Conservation (phyloP, 1,140 invertebrate genomes). For the Stegodyphus mimosarum region DNA sequence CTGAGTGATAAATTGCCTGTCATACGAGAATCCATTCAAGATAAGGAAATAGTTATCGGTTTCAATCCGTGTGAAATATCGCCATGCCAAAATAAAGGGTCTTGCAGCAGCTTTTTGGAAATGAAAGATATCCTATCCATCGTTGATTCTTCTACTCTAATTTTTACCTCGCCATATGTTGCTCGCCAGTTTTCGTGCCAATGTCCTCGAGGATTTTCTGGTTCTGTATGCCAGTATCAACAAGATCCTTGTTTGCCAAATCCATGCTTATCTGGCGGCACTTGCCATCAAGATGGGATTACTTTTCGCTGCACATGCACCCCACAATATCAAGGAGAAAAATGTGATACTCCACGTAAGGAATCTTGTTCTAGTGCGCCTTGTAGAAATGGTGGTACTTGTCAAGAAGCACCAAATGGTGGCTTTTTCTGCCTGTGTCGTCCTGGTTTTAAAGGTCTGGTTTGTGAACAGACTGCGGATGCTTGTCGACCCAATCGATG, state of each 20-base stretch:
- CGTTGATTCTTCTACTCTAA: constrained; percentile 80
- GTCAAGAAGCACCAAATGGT: constrained; percentile 84
- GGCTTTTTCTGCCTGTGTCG: constrained; percentile 91
- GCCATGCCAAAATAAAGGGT: constrained; percentile 67
- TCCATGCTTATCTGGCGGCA: constrained; percentile 83
- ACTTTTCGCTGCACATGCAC: constrained; percentile 87
- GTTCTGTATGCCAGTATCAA: constrained; percentile 79
- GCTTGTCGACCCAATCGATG: constrained; percentile 92
- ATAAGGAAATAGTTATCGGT: constrained; percentile 61
- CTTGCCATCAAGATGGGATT: constrained; percentile 75
- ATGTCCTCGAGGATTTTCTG: constrained; percentile 84
- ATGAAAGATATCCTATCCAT: constrained; percentile 74
- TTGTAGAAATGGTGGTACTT: constrained; percentile 89
- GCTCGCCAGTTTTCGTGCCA: constrained; percentile 82
- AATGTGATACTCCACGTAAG: constrained; percentile 85
- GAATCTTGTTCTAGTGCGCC: constrained; percentile 85
- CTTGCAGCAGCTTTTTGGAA: constrained; percentile 79
- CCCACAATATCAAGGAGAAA: constrained; percentile 79
- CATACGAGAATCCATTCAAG: constrained; percentile 3
- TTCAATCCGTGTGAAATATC: constrained; percentile 66
- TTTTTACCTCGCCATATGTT: constrained; percentile 83
- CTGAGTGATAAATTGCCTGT: constrained; percentile 19
- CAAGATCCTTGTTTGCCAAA: constrained; percentile 92
- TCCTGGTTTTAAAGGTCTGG: constrained; percentile 86
- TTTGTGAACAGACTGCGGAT: constrained; percentile 86